These are phyloP conservation scores for Pampus argenteus DNA, from an alignment of 2,797 vertebrate species.

Conservation along the genomic window DNA sequence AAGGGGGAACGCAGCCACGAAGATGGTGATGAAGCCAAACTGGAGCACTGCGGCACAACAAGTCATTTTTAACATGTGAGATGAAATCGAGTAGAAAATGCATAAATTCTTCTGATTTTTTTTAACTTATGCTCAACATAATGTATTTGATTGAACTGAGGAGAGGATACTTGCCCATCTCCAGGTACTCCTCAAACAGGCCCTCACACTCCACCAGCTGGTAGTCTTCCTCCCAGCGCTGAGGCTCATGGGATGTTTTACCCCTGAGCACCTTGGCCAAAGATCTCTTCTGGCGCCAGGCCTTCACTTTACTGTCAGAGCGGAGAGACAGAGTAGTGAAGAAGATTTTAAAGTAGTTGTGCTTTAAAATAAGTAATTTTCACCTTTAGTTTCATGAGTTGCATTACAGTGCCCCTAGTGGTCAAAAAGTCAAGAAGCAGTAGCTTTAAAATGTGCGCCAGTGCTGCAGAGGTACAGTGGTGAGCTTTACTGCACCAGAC, in stretches of 20 bases:
- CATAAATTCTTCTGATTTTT: neutral
- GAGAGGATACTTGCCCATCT: constrained; percentile 82
- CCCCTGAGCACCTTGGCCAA: constrained; percentile 77
- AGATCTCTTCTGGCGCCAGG: constrained; percentile 83
- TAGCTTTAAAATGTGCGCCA: constrained; percentile 24
- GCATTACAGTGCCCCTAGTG: neutral
- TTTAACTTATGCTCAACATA: neutral
- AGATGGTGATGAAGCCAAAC: constrained; percentile 89
- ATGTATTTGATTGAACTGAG: neutral
- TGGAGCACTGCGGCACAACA: constrained; percentile 79
- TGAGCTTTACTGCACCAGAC: constrained; percentile 49
- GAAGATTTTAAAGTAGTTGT: too few species aligned
- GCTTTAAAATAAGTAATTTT: too few species aligned
- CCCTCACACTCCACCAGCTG: constrained; percentile 85
- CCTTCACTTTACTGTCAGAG: constrained; percentile 84
- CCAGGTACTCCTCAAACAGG: constrained; percentile 88
- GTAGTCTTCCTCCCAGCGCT: constrained; percentile 85
- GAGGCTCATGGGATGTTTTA: constrained; percentile 70
- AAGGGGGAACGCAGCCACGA: constrained; percentile 86
- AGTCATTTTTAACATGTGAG: neutral
- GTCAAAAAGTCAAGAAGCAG: neutral
- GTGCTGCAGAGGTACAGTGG: constrained; percentile 51
- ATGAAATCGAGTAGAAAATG: neutral
- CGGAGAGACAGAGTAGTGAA: constrained; percentile 22
- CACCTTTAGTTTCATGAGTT: too few species aligned